A percentile compares a stretch with the other conserved stretches of the same genome.
Conservation (phyloP, 2,888 invertebrate genomes). For the Trachelus tabidus region DNA sequence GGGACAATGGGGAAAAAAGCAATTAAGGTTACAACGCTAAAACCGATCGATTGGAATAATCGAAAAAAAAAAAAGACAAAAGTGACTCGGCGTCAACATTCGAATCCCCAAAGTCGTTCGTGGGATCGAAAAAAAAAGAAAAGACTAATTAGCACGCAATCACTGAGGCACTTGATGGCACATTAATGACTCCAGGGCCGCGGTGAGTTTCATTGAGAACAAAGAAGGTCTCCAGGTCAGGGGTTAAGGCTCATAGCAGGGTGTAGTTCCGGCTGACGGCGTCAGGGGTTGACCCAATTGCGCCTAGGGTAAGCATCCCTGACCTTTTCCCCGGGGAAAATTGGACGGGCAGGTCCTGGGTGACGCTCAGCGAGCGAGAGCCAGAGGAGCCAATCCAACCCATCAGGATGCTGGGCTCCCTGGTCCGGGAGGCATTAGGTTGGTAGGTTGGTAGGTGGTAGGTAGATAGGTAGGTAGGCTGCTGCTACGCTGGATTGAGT, state of each 20-base stretch:
- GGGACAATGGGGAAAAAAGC: not conserved
- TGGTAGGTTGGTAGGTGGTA: constrained; percentile 10
- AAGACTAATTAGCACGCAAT: not conserved
- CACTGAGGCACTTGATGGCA: not conserved
- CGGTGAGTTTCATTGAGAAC: not conserved
- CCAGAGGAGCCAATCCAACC: not conserved
- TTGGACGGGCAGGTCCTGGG: not conserved
- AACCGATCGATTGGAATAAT: not conserved
- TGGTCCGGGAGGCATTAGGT: not conserved
- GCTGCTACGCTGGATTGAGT: not conserved
- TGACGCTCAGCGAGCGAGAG: not conserved
- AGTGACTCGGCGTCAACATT: not conserved
- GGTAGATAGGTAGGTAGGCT: constrained; percentile 11
- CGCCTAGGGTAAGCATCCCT: constrained; percentile 44
- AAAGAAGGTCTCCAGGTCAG: not conserved
- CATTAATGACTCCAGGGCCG: not conserved
- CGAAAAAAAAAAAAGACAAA: not conserved
- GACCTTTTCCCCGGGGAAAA: constrained; percentile 43
- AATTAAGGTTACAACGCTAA: not conserved
- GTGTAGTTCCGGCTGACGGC: not conserved
- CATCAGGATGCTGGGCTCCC: not conserved
- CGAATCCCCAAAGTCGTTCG: not conserved
- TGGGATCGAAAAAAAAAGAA: not conserved
- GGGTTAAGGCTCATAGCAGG: not conserved
- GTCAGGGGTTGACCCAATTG: constrained; percentile 53